Percentiles rank a stretch among this genome's conserved stretches.
Evolutionary conservation across 64 coral and sea anemone species (phyloP).

Genomic region (Cladopsammia gracilis): DNA sequence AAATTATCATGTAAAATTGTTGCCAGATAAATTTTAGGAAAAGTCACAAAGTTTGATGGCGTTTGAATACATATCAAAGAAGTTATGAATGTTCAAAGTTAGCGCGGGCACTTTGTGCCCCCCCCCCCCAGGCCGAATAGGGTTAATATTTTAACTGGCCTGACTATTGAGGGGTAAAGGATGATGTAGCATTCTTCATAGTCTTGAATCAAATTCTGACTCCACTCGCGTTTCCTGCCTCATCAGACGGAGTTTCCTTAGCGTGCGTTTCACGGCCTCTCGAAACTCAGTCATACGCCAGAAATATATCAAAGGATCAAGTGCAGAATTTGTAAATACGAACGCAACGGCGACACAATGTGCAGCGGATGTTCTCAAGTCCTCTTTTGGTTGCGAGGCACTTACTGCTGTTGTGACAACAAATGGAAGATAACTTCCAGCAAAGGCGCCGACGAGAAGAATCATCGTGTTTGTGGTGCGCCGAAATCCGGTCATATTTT

Average conservation of each 20-base stretch:
- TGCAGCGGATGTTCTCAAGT: slow-evolving; percentile 3
- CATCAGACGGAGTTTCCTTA: background rate
- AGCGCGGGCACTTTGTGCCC: no score
- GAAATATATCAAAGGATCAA: slow-evolving; percentile 32
- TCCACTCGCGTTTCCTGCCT: background rate
- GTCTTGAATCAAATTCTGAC: background rate
- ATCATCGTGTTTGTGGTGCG: slow-evolving; percentile 29
- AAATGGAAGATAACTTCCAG: slow-evolving; percentile 9
- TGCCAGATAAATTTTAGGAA: no score
- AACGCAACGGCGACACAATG: slow-evolving; percentile 16
- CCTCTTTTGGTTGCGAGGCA: slow-evolving; percentile 7
- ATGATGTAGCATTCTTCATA: background rate
- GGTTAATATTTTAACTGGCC: no score
- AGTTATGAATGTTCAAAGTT: no score
- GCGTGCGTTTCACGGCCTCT: background rate
- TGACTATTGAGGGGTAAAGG: no score
- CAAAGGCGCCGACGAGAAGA: slow-evolving; percentile 30
- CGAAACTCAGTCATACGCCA: slow-evolving; percentile 21
- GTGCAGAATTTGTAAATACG: background rate
- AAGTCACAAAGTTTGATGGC: no score
- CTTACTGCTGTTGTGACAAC: slow-evolving; percentile 8
- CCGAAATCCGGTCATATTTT: slow-evolving; percentile 1
- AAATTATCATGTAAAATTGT: no score
- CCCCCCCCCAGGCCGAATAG: no score
- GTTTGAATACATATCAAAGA: no score